Percentiles rank a stretch among this genome's conserved stretches.
Conservation (phyloP, 2,113 vertebrate species). For the Macquaria ambigua region DNA sequence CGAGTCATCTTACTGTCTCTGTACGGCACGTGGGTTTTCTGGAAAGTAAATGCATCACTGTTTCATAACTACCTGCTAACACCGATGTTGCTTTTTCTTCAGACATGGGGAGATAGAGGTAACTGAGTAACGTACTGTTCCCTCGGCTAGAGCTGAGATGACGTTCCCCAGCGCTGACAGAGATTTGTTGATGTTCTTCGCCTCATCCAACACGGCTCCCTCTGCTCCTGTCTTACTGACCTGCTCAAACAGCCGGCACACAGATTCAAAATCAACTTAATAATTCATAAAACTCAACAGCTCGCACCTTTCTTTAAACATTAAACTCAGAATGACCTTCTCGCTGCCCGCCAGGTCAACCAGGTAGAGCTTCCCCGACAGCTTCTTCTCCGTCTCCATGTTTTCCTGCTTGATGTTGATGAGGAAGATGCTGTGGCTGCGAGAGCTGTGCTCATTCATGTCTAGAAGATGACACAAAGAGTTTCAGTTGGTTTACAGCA, state of each 20-base stretch:
- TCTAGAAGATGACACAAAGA: conserved; percentile 77
- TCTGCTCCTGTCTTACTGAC: conserved; percentile 98
- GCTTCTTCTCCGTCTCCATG: conserved; percentile 95
- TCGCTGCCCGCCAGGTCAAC: conserved; percentile 96
- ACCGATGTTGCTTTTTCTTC: no score
- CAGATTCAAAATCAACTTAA: background rate
- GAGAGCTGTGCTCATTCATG: conserved; percentile 98
- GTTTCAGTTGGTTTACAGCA: background rate
- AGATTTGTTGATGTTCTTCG: conserved; percentile 99
- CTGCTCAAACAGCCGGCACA: conserved; percentile 71
- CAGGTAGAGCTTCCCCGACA: conserved; percentile 95
- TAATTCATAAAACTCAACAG: background rate
- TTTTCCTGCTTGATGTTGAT: conserved; percentile 99
- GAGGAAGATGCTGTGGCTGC: conserved; percentile 97
- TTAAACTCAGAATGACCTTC: conserved; percentile 86
- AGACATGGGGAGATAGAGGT: background rate
- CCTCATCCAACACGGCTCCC: conserved; percentile 95
- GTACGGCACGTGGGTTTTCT: conserved; percentile 96
- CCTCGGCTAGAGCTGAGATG: conserved; percentile 96
- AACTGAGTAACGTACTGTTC: conserved; percentile 71
- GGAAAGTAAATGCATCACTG: background rate
- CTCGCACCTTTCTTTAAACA: background rate
- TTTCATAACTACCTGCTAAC: no score
- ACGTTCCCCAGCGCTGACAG: conserved; percentile 96
- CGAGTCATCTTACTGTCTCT: conserved; percentile 97